Conservation (phyloP, 2,888 invertebrate species). For the Melanophora roralis region DNA sequence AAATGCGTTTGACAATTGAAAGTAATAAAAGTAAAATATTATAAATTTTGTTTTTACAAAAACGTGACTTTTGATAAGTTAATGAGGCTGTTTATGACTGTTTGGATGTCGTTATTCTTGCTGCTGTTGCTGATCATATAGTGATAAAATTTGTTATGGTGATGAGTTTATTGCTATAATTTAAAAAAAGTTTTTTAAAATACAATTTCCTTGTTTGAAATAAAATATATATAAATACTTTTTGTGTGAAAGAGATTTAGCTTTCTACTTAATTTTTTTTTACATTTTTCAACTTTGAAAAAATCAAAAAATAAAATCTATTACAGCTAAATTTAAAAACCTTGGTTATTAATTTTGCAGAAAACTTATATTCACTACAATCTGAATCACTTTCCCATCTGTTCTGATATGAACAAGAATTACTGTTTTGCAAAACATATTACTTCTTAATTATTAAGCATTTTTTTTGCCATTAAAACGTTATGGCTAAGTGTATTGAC, state of each 20-base stretch:
- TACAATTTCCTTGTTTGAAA: slow-evolving; percentile 15
- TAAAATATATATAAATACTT: no score
- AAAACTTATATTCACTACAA: no score
- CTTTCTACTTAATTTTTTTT: no score
- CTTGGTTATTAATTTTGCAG: no score
- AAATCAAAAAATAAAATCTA: no score
- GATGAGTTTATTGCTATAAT: slow-evolving; percentile 45
- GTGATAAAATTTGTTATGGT: slow-evolving; percentile 1
- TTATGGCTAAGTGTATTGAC: slow-evolving; percentile 25
- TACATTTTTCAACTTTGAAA: no score
- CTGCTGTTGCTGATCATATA: not conserved
- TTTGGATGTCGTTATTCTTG: no score
- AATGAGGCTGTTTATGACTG: slow-evolving; percentile 6
- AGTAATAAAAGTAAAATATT: slow-evolving; percentile 58
- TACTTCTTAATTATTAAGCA: slow-evolving; percentile 44
- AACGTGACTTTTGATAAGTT: slow-evolving; percentile 60
- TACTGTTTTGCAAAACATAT: slow-evolving; percentile 42
- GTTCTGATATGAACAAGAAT: no score
- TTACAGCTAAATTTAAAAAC: no score
- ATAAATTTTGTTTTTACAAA: slow-evolving; percentile 51
- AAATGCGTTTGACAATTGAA: slow-evolving; percentile 62
- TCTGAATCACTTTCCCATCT: no score
- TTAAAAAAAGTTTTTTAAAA: slow-evolving; percentile 19
- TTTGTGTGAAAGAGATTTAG: no score
- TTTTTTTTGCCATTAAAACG: slow-evolving; percentile 38